Evolutionary conservation across 2,797 vertebrate species (phyloP), one percentile per base, ranked within the genome.

Genomic region (Takifugu rubripes): DNA sequence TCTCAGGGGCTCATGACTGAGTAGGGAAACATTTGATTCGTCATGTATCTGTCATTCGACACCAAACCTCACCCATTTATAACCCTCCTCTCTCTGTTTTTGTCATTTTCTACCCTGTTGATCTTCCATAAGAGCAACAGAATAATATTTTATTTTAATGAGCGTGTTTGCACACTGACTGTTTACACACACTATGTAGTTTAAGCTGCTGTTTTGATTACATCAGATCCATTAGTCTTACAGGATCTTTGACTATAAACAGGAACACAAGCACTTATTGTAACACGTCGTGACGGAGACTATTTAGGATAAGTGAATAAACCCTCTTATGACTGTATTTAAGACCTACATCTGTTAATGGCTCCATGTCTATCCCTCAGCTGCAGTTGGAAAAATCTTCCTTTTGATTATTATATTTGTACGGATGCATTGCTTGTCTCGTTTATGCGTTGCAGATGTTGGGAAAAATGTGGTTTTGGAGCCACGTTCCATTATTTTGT

Each of bases 1-100:
- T 64, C 52, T 71, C 56, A 36, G 49, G 54, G 54, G 65, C 2
- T 21, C 70, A 81, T 56, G 69, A 77, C 66, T 63, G 66, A 72
- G 53, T 66, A 55, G 47, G 49, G 48, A 84, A 82, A 63, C 53
- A 79, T 74, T 78, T 31, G 58, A 74, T 79, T 70, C 75, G 70
- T 82, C 75, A 81, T 78, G 33, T 49, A 5, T 29, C 56, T 74
- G 72, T 48, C 29, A 74, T 74, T 66, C 60, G 52, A 72, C 53
- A 61, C 58, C 26, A 44, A 60, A 40, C 52, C 54, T 59, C 43
- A 56, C 33, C 50, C 69, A 56, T 53, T 9, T 57, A 26, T 55
- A 26, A 24, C 26, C 16, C 16, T 49, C 11, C 6, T 33, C 16
- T 49, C 1, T 3, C 49, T 45, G 26, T 66, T 26, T 69, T 44